These are phyloP conservation scores for Baronia brevicornis DNA, from an alignment of 2,888 invertebrate species.

Conservation along the genomic window DNA sequence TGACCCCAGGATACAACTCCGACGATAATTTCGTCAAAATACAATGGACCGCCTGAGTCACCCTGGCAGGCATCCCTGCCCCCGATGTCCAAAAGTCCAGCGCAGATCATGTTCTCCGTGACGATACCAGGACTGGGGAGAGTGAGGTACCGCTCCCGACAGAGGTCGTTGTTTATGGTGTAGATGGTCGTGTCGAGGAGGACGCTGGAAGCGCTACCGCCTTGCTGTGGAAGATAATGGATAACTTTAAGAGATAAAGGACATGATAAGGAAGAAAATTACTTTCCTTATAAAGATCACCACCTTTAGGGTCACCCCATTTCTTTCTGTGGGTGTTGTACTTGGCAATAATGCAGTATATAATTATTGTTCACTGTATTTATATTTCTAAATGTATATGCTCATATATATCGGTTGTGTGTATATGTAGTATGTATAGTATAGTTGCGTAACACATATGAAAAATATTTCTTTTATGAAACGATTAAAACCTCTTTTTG, in stretches of 20 bases:
- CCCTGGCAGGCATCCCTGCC: slow-evolving; percentile 51
- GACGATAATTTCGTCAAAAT: slow-evolving; percentile 40
- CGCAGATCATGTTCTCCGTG: slow-evolving; percentile 54
- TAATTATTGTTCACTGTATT: too few species aligned
- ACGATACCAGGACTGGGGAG: slow-evolving; percentile 17
- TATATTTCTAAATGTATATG: too few species aligned
- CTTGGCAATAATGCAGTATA: too few species aligned
- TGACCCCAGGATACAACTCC: slow-evolving; percentile 68
- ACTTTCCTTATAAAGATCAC: too few species aligned
- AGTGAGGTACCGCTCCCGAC: slow-evolving; percentile 30
- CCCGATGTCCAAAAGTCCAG: slow-evolving; percentile 36
- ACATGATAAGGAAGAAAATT: too few species aligned
- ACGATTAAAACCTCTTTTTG: too few species aligned
- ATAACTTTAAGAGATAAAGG: background rate
- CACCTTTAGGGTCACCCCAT: too few species aligned
- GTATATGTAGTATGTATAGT: too few species aligned
- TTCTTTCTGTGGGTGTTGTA: too few species aligned
- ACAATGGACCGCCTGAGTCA: slow-evolving; percentile 69
- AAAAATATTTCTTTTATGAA: too few species aligned
- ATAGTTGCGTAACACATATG: too few species aligned
- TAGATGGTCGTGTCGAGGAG: slow-evolving; percentile 33
- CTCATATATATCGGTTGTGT: too few species aligned
- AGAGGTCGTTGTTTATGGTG: slow-evolving; percentile 34
- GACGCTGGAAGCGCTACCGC: slow-evolving; percentile 22
- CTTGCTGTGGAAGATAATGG: slow-evolving; percentile 21